A percentile compares a stretch with the other conserved stretches of the same genome.
phyloP scores from a whole-genome alignment of 1,140 invertebrate genomes.

The Drosophila ogumai region DNA sequence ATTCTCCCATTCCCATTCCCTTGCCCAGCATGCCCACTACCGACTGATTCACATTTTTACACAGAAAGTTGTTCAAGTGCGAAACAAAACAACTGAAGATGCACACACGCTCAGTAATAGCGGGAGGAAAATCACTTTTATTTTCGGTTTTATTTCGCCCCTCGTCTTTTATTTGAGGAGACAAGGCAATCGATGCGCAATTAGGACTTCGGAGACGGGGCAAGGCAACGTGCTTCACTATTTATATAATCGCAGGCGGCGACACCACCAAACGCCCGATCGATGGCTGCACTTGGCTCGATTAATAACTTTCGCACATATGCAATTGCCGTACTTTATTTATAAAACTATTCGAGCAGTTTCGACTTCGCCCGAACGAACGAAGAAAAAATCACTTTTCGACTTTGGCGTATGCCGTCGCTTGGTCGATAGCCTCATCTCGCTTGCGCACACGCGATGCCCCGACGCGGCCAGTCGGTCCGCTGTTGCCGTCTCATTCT shows the following conservation, averaged over 20 bases:
- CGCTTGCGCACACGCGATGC: slow-evolving; percentile 40
- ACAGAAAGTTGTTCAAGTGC: slow-evolving; percentile 47
- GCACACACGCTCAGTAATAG: slow-evolving; percentile 11
- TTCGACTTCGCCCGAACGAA: slow-evolving; percentile 82
- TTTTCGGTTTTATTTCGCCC: slow-evolving; percentile 15
- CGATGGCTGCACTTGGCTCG: slow-evolving; percentile 28
- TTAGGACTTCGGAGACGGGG: slow-evolving; percentile 53
- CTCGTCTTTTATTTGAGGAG: slow-evolving; percentile 23
- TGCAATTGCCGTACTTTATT: slow-evolving; percentile 61
- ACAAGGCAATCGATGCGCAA: slow-evolving; percentile 73
- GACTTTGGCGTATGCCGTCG: slow-evolving; percentile 55
- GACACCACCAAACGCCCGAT: slow-evolving; percentile 31
- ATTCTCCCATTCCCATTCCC: slow-evolving; percentile 59
- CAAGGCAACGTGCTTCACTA: slow-evolving; percentile 59
- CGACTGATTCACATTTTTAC: slow-evolving; percentile 70
- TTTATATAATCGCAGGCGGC: slow-evolving; percentile 71
- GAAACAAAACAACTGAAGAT: slow-evolving; percentile 17
- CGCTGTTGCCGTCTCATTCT: slow-evolving; percentile 20
- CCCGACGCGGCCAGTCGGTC: slow-evolving; percentile 27
- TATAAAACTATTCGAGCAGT: slow-evolving; percentile 78
- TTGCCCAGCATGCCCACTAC: slow-evolving; percentile 25
- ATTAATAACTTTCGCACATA: slow-evolving; percentile 38
- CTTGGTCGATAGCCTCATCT: slow-evolving; percentile 51
- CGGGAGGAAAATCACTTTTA: slow-evolving; percentile 21
- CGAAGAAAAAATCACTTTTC: slow-evolving; percentile 81